phyloP scores from a whole-genome alignment of 2,888 invertebrate genomes.

The Meta bourneti region DNA sequence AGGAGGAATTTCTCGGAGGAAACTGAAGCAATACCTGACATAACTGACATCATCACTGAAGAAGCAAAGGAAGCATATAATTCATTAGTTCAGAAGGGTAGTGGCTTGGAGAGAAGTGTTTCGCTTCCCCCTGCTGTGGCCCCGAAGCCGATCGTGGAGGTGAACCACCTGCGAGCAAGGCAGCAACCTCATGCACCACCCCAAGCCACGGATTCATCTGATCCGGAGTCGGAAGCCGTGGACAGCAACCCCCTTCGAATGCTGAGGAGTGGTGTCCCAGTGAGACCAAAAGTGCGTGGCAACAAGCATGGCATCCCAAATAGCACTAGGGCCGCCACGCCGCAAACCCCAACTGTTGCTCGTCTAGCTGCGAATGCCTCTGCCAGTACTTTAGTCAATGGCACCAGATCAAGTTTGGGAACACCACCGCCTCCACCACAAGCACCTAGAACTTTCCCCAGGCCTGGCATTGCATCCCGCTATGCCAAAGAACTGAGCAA shows the following conservation, averaged over 20 bases:
- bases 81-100: slow-evolving; percentile 89
- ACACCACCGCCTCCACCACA: slow-evolving; percentile 70
- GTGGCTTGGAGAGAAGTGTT: slow-evolving; percentile 76
- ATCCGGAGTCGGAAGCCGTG: slow-evolving; percentile 80
- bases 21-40: slow-evolving; percentile 90
- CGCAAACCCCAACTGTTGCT: slow-evolving; percentile 77
- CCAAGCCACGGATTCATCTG: slow-evolving; percentile 78
- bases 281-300: slow-evolving; percentile 83
- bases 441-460: slow-evolving; percentile 68
- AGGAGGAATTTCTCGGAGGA: slow-evolving; percentile 94
- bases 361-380: slow-evolving; percentile 73
- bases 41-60: slow-evolving; percentile 93
- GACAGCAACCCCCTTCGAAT: slow-evolving; percentile 86
- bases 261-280: slow-evolving; percentile 83
- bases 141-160: slow-evolving; percentile 56
- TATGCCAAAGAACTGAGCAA: slow-evolving; percentile 50
- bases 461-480: slow-evolving; percentile 43
- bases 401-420: slow-evolving; percentile 60
- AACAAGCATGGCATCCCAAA: slow-evolving; percentile 81
- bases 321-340: slow-evolving; percentile 69
- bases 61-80: slow-evolving; percentile 96
- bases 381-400: slow-evolving; percentile 49
- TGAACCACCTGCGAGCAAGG: slow-evolving; percentile 71
- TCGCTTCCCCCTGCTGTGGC: slow-evolving; percentile 50
- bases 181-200: slow-evolving; percentile 58